Conservation (phyloP, 2,113 vertebrate genomes). For the Leptodactylus fuscus region DNA sequence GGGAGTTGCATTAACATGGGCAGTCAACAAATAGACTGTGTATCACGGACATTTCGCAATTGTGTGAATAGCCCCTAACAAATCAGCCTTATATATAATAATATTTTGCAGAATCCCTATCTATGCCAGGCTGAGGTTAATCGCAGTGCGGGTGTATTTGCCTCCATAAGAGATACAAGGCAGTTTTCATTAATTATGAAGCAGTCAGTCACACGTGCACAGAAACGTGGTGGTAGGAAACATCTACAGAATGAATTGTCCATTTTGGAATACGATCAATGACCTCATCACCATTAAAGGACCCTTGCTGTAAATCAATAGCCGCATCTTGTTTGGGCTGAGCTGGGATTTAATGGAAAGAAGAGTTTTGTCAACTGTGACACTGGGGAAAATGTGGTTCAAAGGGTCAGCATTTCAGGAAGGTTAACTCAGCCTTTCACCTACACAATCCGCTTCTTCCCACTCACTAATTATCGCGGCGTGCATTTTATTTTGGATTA, state of each 20-base stretch:
- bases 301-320: conserved; percentile 50
- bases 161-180: background rate
- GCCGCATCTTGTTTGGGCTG: conserved; percentile 44
- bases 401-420: conserved; percentile 49
- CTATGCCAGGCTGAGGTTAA: background rate
- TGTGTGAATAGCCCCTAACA: too few relatives aligned
- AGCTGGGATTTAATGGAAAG: conserved; percentile 50
- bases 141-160: background rate
- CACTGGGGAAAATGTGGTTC: conserved; percentile 37
- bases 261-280: conserved; percentile 49
- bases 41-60: too few relatives aligned
- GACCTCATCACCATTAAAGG: conserved; percentile 53
- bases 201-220: background rate
- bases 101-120: background rate
- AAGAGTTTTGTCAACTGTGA: conserved; percentile 46
- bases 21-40: too few relatives aligned
- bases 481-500: conserved; percentile 36
- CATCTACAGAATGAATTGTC: conserved; percentile 19
- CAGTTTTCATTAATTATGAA: conserved; percentile 34
- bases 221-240: background rate
- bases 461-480: conserved; percentile 38
- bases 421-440: conserved; percentile 46
- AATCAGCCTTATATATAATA: too few relatives aligned
- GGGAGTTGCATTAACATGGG: too few relatives aligned
- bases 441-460: conserved; percentile 35